Evolutionary conservation across 2,113 vertebrate species (phyloP).

Genomic region (Rhineura floridana): DNA sequence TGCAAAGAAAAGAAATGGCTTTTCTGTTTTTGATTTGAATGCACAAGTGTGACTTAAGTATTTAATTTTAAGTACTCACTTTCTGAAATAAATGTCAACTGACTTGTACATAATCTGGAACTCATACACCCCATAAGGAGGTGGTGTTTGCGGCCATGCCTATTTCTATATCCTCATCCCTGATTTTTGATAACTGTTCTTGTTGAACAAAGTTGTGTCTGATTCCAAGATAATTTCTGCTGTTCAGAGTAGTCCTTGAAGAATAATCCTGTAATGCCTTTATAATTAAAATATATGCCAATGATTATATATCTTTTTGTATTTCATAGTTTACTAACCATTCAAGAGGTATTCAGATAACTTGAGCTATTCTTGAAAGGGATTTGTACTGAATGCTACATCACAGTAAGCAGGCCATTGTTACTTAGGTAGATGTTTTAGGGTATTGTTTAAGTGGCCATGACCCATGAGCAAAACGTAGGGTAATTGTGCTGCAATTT

Average conservation of each 20-base stretch:
- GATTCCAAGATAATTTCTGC: neutral
- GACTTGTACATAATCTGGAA: neutral
- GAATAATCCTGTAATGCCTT: neutral
- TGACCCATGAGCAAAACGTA: neutral
- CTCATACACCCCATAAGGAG: no score
- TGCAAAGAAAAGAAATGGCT: neutral
- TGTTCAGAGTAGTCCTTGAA: neutral
- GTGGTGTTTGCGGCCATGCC: neutral
- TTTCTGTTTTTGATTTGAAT: neutral
- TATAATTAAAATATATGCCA: neutral
- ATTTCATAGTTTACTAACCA: neutral
- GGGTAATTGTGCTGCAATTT: neutral
- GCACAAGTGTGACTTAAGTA: neutral
- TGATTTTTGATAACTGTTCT: constrained; percentile 1
- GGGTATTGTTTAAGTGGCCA: neutral
- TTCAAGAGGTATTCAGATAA: neutral
- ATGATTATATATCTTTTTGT: neutral
- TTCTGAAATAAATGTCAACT: neutral
- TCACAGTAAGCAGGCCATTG: neutral
- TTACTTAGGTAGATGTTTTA: neutral
- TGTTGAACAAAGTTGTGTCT: neutral
- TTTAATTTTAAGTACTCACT: neutral
- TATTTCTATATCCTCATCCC: neutral
- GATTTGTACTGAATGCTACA: neutral
- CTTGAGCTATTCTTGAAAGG: neutral